A percentile compares a stretch with the other conserved stretches of the same genome.
These are phyloP conservation scores for Callyntrura sp. DNA, from an alignment of 2,888 invertebrate species.

Conservation along the genomic window DNA sequence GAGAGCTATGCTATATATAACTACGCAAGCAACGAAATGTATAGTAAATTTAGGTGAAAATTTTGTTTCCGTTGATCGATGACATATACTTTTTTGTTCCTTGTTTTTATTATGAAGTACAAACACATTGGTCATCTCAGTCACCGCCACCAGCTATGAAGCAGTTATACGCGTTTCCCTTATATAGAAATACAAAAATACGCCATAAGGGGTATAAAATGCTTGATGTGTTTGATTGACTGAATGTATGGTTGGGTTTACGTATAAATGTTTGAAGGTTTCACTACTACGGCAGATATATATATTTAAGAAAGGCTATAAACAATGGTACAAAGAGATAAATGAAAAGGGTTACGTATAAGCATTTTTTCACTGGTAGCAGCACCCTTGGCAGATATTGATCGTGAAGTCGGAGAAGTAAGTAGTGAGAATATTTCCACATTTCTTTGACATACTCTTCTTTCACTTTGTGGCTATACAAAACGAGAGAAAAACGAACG, in stretches of 20 bases:
- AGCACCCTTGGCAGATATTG: constrained; percentile 58
- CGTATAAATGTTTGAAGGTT: not conserved
- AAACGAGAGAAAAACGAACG: not conserved
- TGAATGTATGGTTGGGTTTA: not conserved
- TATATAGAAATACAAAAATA: no score
- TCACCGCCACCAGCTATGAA: not conserved
- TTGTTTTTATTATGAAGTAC: constrained; percentile 19
- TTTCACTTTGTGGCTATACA: constrained; percentile 37
- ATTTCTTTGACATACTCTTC: constrained; percentile 28
- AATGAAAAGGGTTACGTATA: constrained; percentile 29
- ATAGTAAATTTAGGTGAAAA: constrained; percentile 5
- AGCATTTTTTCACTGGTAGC: constrained; percentile 5
- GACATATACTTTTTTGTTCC: not conserved
- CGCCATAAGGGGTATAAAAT: not conserved
- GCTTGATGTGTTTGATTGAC: constrained; percentile 46
- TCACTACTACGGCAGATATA: not conserved
- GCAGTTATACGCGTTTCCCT: no score
- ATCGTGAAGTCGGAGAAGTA: constrained; percentile 49
- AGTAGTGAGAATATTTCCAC: constrained; percentile 34
- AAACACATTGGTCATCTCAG: constrained; percentile 2
- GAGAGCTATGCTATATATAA: not conserved
- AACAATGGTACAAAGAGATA: constrained; percentile 17
- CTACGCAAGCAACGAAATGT: not conserved
- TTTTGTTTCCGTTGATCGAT: not conserved
- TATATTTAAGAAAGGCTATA: not conserved